Base-by-base conservation (phyloP, 1,140 invertebrate genomes). In the Drosophila pseudoobscura region DNA sequence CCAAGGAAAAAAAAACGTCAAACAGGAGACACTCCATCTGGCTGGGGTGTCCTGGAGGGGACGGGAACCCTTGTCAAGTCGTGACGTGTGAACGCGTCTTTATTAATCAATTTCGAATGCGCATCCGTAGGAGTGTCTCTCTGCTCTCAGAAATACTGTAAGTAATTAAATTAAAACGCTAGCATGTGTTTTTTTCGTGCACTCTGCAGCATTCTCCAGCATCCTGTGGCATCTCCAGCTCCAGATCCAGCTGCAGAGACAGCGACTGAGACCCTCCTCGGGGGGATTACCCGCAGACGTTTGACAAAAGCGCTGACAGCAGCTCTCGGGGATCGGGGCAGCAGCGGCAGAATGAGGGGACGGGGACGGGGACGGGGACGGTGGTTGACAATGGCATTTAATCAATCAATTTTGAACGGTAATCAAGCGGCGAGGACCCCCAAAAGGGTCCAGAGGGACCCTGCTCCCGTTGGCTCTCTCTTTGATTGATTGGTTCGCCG, bases 341-440 rank as follows among this genome's bases (percentile, higher is more conserved):
- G 24, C 4, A 26, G 24, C 24, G 5, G 4, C 24, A 24, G n/a
- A n/a, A n/a, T n/a, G n/a, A n/a, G n/a, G n/a, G n/a, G n/a, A n/a
- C n/a, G n/a, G 15, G 43, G 59, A 71, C 78, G 70, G n/a, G n/a
- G n/a, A n/a, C n/a, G n/a, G n/a, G n/a, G 17, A 17, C 17, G 17
- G 17, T 17, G 17, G 59, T 78, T 79, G 79, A 87, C 83, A 87
- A 87, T 60, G 75, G 84, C 83, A 87, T 87, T 87, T 87, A 87
- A 87, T 87, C 83, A 87, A 87, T 87, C 83, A 87, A 87, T 89
- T 87, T 82, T 88, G 83, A 87, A 82, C 82, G 82, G 82, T 87
- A 88, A 87, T 87, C 82, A 87, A 87, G 82, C 82, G 82, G 78
- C 74, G 45, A 9, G 70, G 58, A 73, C 63, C 43, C 50, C 50